phyloP scores from a whole-genome alignment of 2,113 vertebrate genomes.

The Equus quagga region DNA sequence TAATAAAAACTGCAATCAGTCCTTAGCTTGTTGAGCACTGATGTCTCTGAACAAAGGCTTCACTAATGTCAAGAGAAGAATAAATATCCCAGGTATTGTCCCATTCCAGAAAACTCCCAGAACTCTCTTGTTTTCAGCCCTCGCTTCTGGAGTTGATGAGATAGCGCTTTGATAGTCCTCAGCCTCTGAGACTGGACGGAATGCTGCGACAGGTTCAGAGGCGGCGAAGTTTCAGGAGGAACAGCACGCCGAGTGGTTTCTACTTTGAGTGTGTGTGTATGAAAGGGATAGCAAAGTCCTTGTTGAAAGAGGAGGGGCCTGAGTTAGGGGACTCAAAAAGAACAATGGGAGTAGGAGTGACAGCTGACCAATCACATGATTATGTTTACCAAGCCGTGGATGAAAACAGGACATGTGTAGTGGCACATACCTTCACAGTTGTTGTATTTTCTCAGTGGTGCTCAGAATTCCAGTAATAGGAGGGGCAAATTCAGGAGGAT shows the following conservation, averaged over 20 bases:
- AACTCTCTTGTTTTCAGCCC: neutral
- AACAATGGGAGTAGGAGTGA: neutral
- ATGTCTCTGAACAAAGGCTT: neutral
- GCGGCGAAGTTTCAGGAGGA: neutral
- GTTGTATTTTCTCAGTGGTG: neutral
- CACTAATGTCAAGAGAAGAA: slow-evolving; percentile 18
- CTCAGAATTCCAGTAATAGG: neutral
- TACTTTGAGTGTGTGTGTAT: neutral
- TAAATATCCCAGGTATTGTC: neutral
- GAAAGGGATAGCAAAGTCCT: neutral
- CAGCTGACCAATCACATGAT: neutral
- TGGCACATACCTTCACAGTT: neutral
- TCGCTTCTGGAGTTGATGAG: neutral
- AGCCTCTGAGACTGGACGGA: neutral
- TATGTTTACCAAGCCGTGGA: neutral
- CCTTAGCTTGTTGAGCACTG: slow-evolving; percentile 8
- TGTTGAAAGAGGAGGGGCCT: neutral
- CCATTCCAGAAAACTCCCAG: neutral
- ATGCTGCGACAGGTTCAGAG: neutral
- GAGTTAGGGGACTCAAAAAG: neutral
- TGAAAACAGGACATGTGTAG: neutral
- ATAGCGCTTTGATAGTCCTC: neutral
- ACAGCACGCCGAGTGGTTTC: neutral
- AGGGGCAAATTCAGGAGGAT: slow-evolving; percentile 15
- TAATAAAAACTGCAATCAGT: neutral